Evolutionary conservation across 2,797 vertebrate species (phyloP).

Genomic region (Prionace glauca): DNA sequence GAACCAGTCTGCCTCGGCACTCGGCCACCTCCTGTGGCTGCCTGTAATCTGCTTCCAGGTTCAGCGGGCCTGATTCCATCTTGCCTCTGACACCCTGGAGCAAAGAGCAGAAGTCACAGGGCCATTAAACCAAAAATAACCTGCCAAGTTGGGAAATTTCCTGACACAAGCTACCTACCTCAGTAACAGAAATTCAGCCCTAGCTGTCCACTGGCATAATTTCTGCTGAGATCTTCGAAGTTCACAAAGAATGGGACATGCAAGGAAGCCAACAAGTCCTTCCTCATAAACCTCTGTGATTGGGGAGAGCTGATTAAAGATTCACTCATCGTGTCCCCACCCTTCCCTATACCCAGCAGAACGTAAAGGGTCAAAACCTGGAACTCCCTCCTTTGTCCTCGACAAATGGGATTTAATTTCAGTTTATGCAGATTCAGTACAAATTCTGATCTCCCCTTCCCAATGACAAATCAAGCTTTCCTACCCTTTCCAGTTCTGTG

Average conservation of each 20-base stretch:
- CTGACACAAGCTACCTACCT: not conserved
- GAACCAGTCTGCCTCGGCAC: not conserved
- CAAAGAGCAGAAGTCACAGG: not conserved
- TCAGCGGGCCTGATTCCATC: not conserved
- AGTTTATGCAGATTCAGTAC: not conserved
- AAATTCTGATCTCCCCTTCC: not conserved
- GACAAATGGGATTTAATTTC: not conserved
- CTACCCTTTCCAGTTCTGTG: not conserved
- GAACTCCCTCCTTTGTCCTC: too few relatives aligned
- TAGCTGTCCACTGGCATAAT: not conserved
- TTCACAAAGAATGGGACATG: not conserved
- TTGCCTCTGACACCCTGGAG: not conserved
- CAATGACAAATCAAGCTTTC: not conserved
- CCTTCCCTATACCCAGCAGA: not conserved
- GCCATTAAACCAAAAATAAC: not conserved
- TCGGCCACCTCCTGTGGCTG: not conserved
- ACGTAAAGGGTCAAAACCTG: not conserved
- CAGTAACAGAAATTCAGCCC: not conserved
- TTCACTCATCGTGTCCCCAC: not conserved
- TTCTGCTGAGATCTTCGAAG: not conserved
- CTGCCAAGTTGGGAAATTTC: not conserved
- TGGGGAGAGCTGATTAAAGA: not conserved
- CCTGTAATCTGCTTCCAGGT: not conserved
- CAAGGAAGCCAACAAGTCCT: not conserved
- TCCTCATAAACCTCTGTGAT: not conserved